phyloP scores from a whole-genome alignment of 1,140 invertebrate species.

The Psilanteris sp. region DNA sequence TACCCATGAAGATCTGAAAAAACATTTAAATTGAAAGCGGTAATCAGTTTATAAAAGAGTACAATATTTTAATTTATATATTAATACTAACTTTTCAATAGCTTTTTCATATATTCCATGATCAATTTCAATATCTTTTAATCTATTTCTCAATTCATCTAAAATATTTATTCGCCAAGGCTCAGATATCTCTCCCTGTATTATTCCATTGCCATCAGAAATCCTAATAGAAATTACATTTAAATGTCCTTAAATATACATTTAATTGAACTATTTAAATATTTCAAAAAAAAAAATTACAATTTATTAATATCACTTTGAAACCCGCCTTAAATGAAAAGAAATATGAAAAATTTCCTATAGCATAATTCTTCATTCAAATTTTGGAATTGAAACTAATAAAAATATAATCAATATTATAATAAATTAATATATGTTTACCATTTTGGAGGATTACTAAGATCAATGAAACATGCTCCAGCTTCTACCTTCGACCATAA shows the following conservation, averaged over 20 bases:
- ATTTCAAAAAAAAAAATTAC: too few relatives aligned
- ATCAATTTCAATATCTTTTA: constrained; percentile 78
- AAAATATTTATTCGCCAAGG: constrained; percentile 88
- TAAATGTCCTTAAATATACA: too few relatives aligned
- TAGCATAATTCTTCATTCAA: too few relatives aligned
- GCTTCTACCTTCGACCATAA: constrained; percentile 89
- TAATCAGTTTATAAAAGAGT: too few relatives aligned
- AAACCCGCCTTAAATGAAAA: too few relatives aligned
- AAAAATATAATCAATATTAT: too few relatives aligned
- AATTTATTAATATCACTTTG: too few relatives aligned
- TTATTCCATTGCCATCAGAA: constrained; percentile 80
- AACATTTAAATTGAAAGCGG: too few relatives aligned
- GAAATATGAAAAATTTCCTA: too few relatives aligned
- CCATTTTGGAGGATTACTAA: constrained; percentile 87
- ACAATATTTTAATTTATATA: too few relatives aligned
- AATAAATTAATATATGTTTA: constrained; percentile 68
- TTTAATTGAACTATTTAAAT: too few relatives aligned
- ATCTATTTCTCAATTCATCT: constrained; percentile 83
- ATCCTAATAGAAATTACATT: constrained; percentile 72
- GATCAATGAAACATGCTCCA: constrained; percentile 87
- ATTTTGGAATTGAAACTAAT: too few relatives aligned
- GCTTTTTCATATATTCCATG: constrained; percentile 85
- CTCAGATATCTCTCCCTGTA: constrained; percentile 84
- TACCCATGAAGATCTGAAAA: constrained; percentile 86
- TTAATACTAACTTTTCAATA: constrained; percentile 83